Percentiles rank a stretch among this genome's conserved stretches.
phyloP scores from a whole-genome alignment of 2,113 vertebrate species.

The Rhabdomys dilectus region DNA sequence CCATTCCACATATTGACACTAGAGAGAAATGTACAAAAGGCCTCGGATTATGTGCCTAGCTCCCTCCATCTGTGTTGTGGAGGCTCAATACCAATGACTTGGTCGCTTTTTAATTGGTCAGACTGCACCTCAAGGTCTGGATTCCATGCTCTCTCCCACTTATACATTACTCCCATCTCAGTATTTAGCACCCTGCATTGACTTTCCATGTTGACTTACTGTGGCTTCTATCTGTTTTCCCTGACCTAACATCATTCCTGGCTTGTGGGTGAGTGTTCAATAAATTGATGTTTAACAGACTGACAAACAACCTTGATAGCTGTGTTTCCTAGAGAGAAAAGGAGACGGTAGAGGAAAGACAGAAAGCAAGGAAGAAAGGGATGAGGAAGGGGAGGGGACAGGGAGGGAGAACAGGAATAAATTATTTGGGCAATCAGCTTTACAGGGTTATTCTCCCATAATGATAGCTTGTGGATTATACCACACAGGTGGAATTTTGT shows the following conservation, averaged over 20 bases:
- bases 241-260: neutral
- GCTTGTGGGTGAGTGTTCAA: neutral
- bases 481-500: constrained; percentile 26
- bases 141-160: neutral
- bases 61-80: neutral
- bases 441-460: neutral
- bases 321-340: constrained; percentile 25
- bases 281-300: constrained; percentile 27
- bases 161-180: neutral
- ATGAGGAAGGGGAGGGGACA: neutral
- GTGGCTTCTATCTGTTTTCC: constrained; percentile 33
- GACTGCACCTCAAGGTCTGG: neutral
- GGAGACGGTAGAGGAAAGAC: neutral
- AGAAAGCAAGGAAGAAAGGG: neutral
- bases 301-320: constrained; percentile 24
- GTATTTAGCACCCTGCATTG: neutral
- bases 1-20: neutral
- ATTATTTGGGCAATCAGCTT: constrained; percentile 50
- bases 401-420: neutral
- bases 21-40: neutral
- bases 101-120: constrained; percentile 25
- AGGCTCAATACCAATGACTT: neutral
- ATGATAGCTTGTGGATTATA: constrained; percentile 27
- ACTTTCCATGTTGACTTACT: constrained; percentile 3
- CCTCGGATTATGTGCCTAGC: neutral